phyloP scores from a whole-genome alignment of 2,888 invertebrate species.

The Fissipunctia ypsillon region DNA sequence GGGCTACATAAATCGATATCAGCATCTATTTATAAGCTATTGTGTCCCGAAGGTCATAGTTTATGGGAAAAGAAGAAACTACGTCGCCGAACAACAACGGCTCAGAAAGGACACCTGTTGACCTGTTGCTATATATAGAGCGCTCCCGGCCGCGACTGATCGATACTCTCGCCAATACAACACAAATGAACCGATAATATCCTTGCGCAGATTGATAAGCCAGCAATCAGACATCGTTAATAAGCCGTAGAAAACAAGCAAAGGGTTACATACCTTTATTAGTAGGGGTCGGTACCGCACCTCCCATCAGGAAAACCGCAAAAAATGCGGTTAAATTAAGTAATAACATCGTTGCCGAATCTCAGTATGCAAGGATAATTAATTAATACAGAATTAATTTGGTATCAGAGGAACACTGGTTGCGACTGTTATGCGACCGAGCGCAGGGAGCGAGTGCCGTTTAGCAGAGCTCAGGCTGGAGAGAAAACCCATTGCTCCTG shows the following conservation, averaged over 20 bases:
- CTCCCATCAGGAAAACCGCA: conserved; percentile 83
- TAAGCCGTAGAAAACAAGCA: conserved; percentile 24
- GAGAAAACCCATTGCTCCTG: conserved; percentile 82
- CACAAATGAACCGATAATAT: conserved; percentile 49
- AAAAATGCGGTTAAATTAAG: conserved; percentile 84
- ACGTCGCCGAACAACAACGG: conserved; percentile 77
- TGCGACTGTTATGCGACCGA: conserved; percentile 80
- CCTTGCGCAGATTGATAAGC: conserved; percentile 36
- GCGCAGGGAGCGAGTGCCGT: conserved; percentile 84
- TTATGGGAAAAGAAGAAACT: conserved; percentile 72
- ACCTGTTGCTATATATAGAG: conserved; percentile 90
- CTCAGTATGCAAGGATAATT: conserved; percentile 62
- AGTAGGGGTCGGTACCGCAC: conserved; percentile 84
- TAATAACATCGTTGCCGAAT: conserved; percentile 80
- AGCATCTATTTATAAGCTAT: conserved; percentile 63
- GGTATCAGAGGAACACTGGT: conserved; percentile 71
- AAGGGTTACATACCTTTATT: conserved; percentile 80
- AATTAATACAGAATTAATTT: conserved; percentile 65
- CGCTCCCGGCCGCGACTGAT: conserved; percentile 78
- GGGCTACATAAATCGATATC: conserved; percentile 35
- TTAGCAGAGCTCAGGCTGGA: conserved; percentile 78
- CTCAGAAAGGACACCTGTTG: conserved; percentile 77
- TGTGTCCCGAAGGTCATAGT: conserved; percentile 75
- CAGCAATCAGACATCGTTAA: conserved; percentile 21
- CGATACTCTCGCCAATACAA: conserved; percentile 79